These are phyloP conservation scores for Axea sp. DNA, from an alignment of 2,888 invertebrate genomes.

Conservation along the genomic window DNA sequence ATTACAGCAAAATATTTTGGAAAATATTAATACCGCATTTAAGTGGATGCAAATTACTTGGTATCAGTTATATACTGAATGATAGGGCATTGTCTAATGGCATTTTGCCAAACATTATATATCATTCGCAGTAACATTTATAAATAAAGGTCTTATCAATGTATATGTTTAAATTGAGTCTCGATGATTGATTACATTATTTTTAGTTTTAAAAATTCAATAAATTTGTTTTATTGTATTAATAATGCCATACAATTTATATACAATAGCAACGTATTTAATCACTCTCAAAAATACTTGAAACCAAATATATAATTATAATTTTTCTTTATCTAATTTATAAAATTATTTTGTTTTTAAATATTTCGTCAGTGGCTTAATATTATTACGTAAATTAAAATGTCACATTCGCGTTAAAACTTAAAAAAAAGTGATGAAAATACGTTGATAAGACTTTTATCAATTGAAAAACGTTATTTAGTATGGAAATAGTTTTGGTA, in stretches of 20 bases:
- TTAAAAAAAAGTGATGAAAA: too few species aligned
- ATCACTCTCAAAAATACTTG: too few species aligned
- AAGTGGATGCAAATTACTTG: slow-evolving; percentile 52
- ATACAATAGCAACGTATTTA: too few species aligned
- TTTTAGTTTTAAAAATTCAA: too few species aligned
- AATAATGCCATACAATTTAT: too few species aligned
- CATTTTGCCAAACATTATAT: slow-evolving; percentile 58
- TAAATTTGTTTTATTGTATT: too few species aligned
- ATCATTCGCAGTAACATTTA: slow-evolving; percentile 47
- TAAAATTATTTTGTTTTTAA: too few species aligned
- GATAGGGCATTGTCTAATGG: slow-evolving; percentile 55
- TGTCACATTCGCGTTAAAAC: too few species aligned
- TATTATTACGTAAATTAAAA: too few species aligned
- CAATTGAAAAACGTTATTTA: slow-evolving; percentile 21
- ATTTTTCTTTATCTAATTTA: too few species aligned
- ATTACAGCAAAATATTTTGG: slow-evolving; percentile 12
- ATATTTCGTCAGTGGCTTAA: too few species aligned
- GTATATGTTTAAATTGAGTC: neutral
- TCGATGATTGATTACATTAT: slow-evolving; percentile 2
- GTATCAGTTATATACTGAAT: slow-evolving; percentile 56
- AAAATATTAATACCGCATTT: slow-evolving; percentile 33
- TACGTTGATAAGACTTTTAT: slow-evolving; percentile 14
- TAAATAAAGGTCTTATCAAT: slow-evolving; percentile 60
- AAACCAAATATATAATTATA: too few species aligned
- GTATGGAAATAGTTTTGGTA: slow-evolving; percentile 28